Evolutionary conservation across 2,797 vertebrate genomes (phyloP).

Genomic region (Buceros bicornis): DNA sequence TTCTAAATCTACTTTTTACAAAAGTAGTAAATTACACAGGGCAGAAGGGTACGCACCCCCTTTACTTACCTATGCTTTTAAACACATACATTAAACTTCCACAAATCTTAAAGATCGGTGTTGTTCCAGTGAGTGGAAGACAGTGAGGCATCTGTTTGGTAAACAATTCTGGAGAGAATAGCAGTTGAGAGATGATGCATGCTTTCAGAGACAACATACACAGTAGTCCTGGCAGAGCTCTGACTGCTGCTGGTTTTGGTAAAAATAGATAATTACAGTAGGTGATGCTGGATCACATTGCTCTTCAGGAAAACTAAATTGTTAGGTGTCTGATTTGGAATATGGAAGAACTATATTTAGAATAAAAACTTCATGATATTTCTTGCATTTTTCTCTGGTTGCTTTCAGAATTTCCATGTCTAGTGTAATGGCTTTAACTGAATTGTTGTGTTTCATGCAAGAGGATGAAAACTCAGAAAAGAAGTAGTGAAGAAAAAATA

Average conservation of each 20-base stretch:
- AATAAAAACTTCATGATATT: neutral
- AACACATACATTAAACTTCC: neutral
- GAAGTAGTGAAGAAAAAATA: neutral
- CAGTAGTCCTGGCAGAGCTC: neutral
- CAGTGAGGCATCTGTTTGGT: neutral
- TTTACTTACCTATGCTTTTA: neutral
- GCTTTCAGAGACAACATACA: neutral
- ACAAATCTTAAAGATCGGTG: neutral
- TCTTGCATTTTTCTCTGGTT: neutral
- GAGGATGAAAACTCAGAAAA: neutral
- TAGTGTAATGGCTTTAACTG: neutral
- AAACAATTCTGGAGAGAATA: neutral
- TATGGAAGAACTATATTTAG: neutral
- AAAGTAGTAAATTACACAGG: neutral
- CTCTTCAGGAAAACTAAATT: conserved; percentile 12
- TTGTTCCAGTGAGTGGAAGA: neutral
- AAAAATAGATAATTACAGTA: conserved; percentile 34
- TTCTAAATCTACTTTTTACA: neutral
- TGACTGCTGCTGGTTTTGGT: neutral
- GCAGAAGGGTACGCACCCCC: neutral
- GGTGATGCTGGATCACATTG: neutral
- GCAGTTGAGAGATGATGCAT: neutral
- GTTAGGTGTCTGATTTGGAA: neutral
- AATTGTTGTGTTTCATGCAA: neutral
- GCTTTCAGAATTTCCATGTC: neutral